phyloP scores from a whole-genome alignment of 2,888 invertebrate genomes.

The Meta bourneti region DNA sequence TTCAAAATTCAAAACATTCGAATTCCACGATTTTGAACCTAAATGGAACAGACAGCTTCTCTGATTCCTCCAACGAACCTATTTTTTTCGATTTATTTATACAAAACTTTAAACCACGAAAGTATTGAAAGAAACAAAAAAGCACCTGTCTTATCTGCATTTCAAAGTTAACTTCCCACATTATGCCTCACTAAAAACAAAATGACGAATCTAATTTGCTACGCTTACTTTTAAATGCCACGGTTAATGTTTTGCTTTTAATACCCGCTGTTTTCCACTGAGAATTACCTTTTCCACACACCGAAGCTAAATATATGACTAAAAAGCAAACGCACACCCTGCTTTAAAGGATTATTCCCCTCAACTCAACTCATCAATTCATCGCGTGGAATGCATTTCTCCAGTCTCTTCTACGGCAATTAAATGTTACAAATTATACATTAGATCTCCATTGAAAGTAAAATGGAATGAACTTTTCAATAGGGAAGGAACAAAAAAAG shows the following conservation, averaged over 20 bases:
- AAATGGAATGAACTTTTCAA: too few relatives aligned
- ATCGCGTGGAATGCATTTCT: not conserved
- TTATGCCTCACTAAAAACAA: not conserved
- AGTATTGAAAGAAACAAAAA: not conserved
- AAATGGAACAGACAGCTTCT: not conserved
- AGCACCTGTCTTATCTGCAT: not conserved
- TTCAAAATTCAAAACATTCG: not conserved
- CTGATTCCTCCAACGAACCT: not conserved
- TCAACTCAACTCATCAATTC: not conserved
- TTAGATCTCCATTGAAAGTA: too few relatives aligned
- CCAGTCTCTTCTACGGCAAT: too few relatives aligned
- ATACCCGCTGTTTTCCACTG: not conserved
- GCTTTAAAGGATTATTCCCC: not conserved
- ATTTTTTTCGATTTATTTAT: not conserved
- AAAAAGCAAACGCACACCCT: not conserved
- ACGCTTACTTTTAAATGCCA: not conserved
- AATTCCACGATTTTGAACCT: not conserved
- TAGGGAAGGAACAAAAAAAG: too few relatives aligned
- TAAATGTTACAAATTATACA: too few relatives aligned
- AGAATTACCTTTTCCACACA: not conserved
- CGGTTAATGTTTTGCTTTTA: not conserved
- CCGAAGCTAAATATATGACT: not conserved
- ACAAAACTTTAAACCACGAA: not conserved
- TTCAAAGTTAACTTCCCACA: not conserved
- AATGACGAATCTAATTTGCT: not conserved